These are phyloP conservation scores for Zootermopsis nevadensis DNA, from an alignment of 2,888 invertebrate genomes.

Conservation along the genomic window DNA sequence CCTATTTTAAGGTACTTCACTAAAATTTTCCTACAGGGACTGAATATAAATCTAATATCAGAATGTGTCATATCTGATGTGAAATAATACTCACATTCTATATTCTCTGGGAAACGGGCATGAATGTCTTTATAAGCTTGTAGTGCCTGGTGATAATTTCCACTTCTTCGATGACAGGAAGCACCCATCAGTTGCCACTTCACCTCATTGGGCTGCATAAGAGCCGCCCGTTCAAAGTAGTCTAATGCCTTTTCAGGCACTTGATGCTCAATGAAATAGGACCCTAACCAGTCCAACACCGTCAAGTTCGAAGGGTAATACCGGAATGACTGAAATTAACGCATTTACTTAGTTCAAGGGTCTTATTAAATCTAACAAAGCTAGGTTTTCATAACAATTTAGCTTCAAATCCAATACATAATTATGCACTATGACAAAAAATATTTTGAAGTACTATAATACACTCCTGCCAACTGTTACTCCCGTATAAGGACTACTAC, in stretches of 20 bases:
- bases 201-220: slow-evolving; percentile 82
- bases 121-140: slow-evolving; percentile 88
- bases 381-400: too few relatives aligned
- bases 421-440: too few relatives aligned
- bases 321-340: slow-evolving; percentile 71
- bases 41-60: too few relatives aligned
- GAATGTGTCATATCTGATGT: too few relatives aligned
- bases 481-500: too few relatives aligned
- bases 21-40: too few relatives aligned
- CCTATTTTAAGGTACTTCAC: too few relatives aligned
- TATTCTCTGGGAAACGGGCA: slow-evolving; percentile 91
- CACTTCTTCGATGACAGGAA: slow-evolving; percentile 83
- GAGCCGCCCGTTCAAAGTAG: slow-evolving; percentile 84
- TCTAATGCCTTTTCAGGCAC: slow-evolving; percentile 86
- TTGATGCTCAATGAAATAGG: slow-evolving; percentile 89
- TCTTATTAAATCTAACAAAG: too few relatives aligned
- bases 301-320: slow-evolving; percentile 78
- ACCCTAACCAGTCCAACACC: slow-evolving; percentile 89
- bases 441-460: too few relatives aligned
- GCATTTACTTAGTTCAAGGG: background rate
- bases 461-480: too few relatives aligned
- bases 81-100: slow-evolving; percentile 77
- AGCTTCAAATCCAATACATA: too few relatives aligned
- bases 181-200: slow-evolving; percentile 90
- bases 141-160: slow-evolving; percentile 86